Conservation (phyloP, 2,113 vertebrate genomes). For the Grus americana region DNA sequence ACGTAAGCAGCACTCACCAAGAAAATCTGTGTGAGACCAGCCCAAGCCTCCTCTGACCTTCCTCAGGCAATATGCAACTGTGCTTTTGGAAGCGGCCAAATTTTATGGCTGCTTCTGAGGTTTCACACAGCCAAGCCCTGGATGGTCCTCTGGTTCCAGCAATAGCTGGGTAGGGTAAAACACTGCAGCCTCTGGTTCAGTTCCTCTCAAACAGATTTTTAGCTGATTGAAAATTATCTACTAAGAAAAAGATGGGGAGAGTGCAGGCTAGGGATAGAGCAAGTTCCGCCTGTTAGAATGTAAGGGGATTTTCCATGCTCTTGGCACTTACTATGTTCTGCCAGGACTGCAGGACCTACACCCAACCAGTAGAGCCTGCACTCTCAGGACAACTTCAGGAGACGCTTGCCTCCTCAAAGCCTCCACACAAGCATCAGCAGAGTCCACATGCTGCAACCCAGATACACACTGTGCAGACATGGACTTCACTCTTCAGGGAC, state of each 20-base stretch:
- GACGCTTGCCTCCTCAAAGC: neutral
- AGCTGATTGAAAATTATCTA: neutral
- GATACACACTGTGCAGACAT: neutral
- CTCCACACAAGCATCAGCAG: neutral
- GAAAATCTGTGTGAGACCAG: neutral
- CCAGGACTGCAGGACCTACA: neutral
- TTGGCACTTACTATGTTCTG: neutral
- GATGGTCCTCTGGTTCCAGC: neutral
- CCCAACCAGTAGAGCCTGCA: neutral
- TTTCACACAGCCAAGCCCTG: neutral
- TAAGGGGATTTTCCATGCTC: neutral
- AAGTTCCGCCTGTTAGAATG: neutral
- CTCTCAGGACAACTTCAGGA: neutral
- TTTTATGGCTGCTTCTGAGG: neutral
- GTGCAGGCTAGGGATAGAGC: neutral
- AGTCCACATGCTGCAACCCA: neutral
- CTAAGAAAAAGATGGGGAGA: neutral
- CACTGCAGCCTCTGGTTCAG: neutral
- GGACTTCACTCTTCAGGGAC: rapidly evolving
- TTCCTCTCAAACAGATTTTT: neutral
- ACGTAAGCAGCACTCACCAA: neutral
- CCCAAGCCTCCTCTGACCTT: neutral
- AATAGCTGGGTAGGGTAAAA: neutral
- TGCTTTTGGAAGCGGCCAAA: neutral
- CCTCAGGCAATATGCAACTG: rapidly evolving